Percentiles rank a stretch among this genome's conserved stretches.
These are phyloP conservation scores for Atethmia centrago DNA, from an alignment of 2,888 invertebrate genomes.

Conservation along the genomic window DNA sequence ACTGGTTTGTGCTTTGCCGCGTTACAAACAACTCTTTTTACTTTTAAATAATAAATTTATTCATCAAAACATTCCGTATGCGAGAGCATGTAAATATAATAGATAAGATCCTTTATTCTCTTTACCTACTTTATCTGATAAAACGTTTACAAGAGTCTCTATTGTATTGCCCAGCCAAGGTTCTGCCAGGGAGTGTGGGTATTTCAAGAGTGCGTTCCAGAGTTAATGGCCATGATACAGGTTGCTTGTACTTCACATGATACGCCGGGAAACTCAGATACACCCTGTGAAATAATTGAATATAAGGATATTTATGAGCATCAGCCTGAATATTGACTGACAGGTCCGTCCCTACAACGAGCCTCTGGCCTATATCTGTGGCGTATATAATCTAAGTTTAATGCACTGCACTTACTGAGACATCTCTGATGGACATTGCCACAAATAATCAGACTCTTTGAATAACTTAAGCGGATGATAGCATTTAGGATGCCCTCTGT, in stretches of 20 bases:
- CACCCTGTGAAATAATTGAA: conserved; percentile 76
- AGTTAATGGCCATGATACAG: conserved; percentile 85
- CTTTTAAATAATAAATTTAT: background rate
- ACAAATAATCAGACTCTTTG: conserved; percentile 81
- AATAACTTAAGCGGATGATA: conserved; percentile 90
- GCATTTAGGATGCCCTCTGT: conserved; percentile 89
- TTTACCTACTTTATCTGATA: conserved; percentile 15
- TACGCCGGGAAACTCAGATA: conserved; percentile 88
- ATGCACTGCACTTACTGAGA: conserved; percentile 71
- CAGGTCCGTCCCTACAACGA: background rate
- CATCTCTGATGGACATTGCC: conserved; percentile 90
- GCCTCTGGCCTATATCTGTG: background rate
- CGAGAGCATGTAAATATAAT: background rate
- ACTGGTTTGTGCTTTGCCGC: no score
- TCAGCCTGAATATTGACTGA: background rate
- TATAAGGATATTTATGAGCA: background rate
- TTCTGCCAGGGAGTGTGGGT: conserved; percentile 88
- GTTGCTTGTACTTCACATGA: conserved; percentile 89
- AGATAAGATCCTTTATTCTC: background rate
- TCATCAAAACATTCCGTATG: background rate
- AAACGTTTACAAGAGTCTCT: conserved; percentile 86
- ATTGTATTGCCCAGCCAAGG: conserved; percentile 87
- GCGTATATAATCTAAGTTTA: background rate
- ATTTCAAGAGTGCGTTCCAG: conserved; percentile 79
- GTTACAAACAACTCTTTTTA: background rate